Evolutionary conservation across 1,140 invertebrate genomes (phyloP).

Genomic region (Rhynchophorus ferrugineus): DNA sequence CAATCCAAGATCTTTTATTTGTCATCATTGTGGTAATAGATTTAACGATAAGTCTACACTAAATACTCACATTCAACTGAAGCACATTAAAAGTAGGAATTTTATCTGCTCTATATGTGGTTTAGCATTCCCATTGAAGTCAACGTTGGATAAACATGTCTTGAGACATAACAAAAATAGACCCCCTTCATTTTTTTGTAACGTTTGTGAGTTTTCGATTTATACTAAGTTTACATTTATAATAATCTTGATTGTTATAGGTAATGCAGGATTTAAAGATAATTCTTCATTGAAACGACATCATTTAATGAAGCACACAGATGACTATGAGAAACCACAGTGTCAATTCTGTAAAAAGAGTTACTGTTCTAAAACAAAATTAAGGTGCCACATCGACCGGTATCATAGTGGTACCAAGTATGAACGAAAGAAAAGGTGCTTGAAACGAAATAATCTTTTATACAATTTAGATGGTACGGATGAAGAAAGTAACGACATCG

Average conservation of each 20-base stretch:
- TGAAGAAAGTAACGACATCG: conserved; percentile 1
- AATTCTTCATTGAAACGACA: conserved; percentile 10
- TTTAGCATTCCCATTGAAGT: conserved; percentile 29
- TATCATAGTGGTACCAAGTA: conserved; percentile 3
- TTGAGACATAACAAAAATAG: conserved; percentile 19
- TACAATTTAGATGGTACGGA: too few species aligned
- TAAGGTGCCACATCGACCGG: conserved; percentile 10
- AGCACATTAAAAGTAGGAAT: conserved; percentile 28
- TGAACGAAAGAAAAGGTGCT: conserved; percentile 1
- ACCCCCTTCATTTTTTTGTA: conserved; percentile 8
- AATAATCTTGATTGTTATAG: conserved; percentile 2
- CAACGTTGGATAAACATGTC: conserved; percentile 31
- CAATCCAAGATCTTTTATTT: conserved; percentile 30
- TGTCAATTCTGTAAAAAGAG: conserved; percentile 10
- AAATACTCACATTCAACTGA: conserved; percentile 29
- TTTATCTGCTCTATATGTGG: conserved; percentile 33
- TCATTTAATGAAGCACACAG: conserved; percentile 9
- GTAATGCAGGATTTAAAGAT: conserved; percentile 6
- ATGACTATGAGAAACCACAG: conserved; percentile 2
- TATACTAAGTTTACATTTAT: background rate
- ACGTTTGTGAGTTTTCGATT: conserved; percentile 9
- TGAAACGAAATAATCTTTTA: background rate
- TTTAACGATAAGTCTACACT: conserved; percentile 30
- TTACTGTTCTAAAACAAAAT: conserved; percentile 12
- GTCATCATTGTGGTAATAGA: conserved; percentile 29